phyloP scores from a whole-genome alignment of 2,797 vertebrate species.

The Picus viridis region DNA sequence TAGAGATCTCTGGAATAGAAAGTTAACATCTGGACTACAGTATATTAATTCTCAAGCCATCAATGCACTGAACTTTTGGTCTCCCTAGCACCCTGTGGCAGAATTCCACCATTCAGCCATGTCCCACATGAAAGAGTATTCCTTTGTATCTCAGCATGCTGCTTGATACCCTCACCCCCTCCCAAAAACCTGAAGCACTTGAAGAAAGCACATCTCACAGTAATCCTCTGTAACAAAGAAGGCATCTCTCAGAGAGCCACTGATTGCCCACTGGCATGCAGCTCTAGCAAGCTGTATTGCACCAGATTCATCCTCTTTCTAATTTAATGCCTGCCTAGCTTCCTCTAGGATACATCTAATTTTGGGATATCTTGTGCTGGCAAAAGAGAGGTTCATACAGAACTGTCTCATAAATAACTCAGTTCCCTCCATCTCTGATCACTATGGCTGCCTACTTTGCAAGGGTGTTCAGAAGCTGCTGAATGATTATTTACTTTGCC shows the following conservation, averaged over 20 bases:
- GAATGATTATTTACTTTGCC: slow-evolving; percentile 28
- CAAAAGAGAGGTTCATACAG: neutral
- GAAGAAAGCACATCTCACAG: neutral
- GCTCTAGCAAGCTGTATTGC: neutral
- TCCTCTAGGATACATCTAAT: neutral
- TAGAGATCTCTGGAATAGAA: neutral
- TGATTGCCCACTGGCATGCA: neutral
- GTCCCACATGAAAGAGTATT: neutral
- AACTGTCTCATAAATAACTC: neutral
- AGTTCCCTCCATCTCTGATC: neutral
- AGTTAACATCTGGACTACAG: neutral
- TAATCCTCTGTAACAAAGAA: neutral
- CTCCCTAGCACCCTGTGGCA: neutral
- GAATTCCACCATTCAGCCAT: neutral
- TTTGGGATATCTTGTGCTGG: neutral
- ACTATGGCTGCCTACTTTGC: neutral
- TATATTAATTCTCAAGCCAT: neutral
- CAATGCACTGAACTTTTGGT: neutral
- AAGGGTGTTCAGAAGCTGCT: slow-evolving; percentile 1
- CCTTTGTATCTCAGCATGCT: neutral
- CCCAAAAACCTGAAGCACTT: neutral
- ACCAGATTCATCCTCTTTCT: neutral
- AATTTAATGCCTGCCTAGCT: slow-evolving; percentile 16
- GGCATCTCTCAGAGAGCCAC: neutral
- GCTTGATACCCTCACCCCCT: neutral